Evolutionary conservation across 2,888 invertebrate genomes (phyloP), one percentile per base, ranked within the genome.

Genomic region (Andricus curvator): DNA sequence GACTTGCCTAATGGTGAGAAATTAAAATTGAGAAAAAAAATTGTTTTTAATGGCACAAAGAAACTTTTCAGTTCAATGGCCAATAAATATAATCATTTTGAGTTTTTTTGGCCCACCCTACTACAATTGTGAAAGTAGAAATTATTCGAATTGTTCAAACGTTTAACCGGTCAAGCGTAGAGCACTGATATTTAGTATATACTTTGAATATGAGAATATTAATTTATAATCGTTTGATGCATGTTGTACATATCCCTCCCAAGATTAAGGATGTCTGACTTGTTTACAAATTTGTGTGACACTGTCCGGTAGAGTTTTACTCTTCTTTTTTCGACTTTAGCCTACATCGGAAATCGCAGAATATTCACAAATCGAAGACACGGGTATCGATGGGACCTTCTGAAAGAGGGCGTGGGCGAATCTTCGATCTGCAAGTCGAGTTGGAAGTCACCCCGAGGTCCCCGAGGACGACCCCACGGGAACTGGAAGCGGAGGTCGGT

Each of bases 381-480:
- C 25, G 25, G 3, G 51, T 48, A 70, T 70, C 70, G 70, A 70
- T 25, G 70, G 44, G 29, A 48, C 48, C 68, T 68, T 65, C 70
- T 68, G 76, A 80, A 84, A 83, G 84, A 83, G 87, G 88, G 90
- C 90, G 90, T 90, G 90, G 90, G 90, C 89, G 90, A 90, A 90
- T 90, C 90, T 90, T 87, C 88, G 90, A 90, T 90, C 90, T 89
- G 82, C 66, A 79, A 82, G 86, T 85, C 83, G 83, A 86, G 86
- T 84, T 86, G 86, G 84, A 87, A 88, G 88, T 87, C 86, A 86
- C 86, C 86, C 84, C 85, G 84, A 83, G 77, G 85, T 83, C 89
- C 86, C 84, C 85, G 85, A 83, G 77, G 85, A 83, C 89, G 89
- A 88, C 89, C 89, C 88, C 87, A 86, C 88, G 90, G 88, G 86